phyloP scores from a whole-genome alignment of 2,797 vertebrate species.

The Pipistrellus nathusii region DNA sequence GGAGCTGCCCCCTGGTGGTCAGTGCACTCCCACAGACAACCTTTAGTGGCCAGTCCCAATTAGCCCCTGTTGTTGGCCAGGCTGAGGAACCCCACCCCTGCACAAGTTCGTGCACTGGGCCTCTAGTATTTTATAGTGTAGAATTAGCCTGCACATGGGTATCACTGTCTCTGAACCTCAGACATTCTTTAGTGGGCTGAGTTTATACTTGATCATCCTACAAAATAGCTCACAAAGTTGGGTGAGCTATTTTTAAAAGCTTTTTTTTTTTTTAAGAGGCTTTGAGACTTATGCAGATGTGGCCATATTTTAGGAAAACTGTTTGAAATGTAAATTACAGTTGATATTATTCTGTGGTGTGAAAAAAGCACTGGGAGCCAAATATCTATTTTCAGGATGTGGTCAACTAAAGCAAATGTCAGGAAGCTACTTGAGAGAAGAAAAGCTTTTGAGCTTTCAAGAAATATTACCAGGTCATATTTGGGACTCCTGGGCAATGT shows the following conservation, averaged over 20 bases:
- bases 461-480: not conserved
- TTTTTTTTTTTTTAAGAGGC: not conserved
- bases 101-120: no score
- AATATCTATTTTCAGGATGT: conserved; percentile 75
- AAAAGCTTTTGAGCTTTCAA: conserved; percentile 26
- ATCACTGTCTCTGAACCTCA: not conserved
- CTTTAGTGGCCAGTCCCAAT: no score
- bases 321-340: conserved; percentile 81
- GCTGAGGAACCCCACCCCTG: no score
- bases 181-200: not conserved
- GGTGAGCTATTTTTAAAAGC: conserved; percentile 57
- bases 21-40: no score
- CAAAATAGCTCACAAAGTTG: conserved; percentile 21
- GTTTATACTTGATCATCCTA: conserved; percentile 1
- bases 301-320: conserved; percentile 74
- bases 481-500: not conserved
- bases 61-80: no score
- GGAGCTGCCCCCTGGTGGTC: no score
- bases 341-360: conserved; percentile 53
- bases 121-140: not conserved
- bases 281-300: conserved; percentile 53
- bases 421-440: conserved; percentile 11
- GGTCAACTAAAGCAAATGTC: conserved; percentile 57
- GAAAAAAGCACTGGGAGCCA: conserved; percentile 65
- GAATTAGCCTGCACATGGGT: not conserved